phyloP scores from a whole-genome alignment of 2,113 vertebrate species.

The Loxodonta africana region DNA sequence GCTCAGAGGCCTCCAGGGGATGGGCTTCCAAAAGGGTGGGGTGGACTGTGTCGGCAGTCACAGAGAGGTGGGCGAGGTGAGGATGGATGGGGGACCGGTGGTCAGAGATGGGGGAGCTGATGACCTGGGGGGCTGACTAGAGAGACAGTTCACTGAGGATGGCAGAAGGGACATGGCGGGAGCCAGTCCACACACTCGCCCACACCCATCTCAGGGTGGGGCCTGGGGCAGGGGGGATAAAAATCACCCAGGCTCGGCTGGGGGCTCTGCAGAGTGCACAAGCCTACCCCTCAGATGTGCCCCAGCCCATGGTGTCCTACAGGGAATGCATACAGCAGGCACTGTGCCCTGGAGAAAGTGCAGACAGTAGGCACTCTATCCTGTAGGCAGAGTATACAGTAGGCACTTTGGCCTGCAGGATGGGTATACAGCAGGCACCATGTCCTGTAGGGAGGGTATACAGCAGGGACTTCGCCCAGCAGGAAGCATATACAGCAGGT shows the following conservation, averaged over 20 bases:
- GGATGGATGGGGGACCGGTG: background rate
- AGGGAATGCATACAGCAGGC: too few relatives aligned
- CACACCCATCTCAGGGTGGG: background rate
- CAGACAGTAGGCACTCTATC: background rate
- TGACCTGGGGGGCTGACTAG: background rate
- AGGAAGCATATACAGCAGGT: background rate
- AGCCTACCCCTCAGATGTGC: background rate
- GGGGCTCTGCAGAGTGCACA: background rate
- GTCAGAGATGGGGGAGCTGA: background rate
- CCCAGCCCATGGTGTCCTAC: background rate
- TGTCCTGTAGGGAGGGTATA: background rate
- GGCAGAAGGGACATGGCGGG: background rate
- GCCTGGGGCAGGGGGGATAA: too few relatives aligned
- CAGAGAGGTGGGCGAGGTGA: background rate
- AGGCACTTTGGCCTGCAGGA: background rate
- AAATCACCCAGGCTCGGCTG: too few relatives aligned
- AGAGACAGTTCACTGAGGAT: background rate
- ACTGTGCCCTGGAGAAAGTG: too few relatives aligned
- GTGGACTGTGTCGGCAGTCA: background rate
- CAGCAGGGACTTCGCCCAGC: background rate
- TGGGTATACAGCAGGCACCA: background rate
- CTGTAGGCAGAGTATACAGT: background rate
- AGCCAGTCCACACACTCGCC: background rate
- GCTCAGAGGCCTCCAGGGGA: background rate
- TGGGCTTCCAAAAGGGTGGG: background rate